Evolutionary conservation across 2,113 vertebrate genomes (phyloP), one percentile per base, ranked within the genome.

Genomic region (Eudyptes chrysolophus): DNA sequence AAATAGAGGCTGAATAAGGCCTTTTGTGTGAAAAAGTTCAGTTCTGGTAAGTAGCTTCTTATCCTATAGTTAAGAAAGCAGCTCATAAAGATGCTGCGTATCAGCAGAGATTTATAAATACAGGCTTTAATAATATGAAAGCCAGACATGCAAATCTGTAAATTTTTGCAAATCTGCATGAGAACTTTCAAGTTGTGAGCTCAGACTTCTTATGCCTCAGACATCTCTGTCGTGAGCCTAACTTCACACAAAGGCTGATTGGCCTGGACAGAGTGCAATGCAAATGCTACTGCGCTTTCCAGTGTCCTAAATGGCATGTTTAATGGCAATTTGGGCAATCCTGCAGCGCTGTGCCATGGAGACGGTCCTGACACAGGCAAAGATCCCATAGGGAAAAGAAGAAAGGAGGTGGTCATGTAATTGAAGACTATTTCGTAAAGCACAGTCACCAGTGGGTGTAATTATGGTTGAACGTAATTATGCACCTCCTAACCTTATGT

Each of bases 391-490:
- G 44, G 81, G 77, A 87, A 91, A 76, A 87, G 86, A 90, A 74
- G 48, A 91, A 96, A 96, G 60, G 87, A 89, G 74, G 38, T 78
- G 87, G 96, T 95, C 94, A 82, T 84, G 89, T 96, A 96, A 96
- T 89, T 96, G 96, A 92, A 95, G 84, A 34, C 77, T 87, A 0
- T 60, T 79, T 84, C 29, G 18, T 93, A 60, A 84, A 82, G 55
- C 48, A 71, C 51, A 89, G 84, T 60, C 72, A 93, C 84, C 65
- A 94, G 51, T 79, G 89, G 55, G 64, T 93, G 52, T 89, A 95
- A 97, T 97, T 96, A 94, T 97, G 97, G 97, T 94, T 96, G n/a
- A 84, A 87, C 0, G 3, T 96, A 96, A 93, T 97, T 96, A 96
- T 87, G 87, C 29, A 85, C 74, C 69, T 96, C 93, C 27, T 94